Conservation (phyloP, 2,113 vertebrate genomes). For the Hyla sarda region DNA sequence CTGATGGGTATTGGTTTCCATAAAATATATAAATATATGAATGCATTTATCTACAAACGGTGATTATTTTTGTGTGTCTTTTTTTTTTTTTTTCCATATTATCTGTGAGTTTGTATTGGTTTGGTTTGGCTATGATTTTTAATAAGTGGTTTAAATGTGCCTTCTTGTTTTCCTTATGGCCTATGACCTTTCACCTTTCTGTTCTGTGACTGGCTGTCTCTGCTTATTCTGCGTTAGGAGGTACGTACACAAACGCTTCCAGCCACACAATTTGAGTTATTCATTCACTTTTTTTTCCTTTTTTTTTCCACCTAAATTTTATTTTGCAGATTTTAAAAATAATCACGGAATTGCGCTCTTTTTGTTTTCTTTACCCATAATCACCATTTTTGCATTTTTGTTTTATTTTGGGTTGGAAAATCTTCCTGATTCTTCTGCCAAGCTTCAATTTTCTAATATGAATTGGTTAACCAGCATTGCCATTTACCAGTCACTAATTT, state of each 20-base stretch:
- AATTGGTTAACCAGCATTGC: conserved; percentile 9
- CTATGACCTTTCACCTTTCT: conserved; percentile 90
- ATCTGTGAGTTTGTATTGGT: conserved; percentile 78
- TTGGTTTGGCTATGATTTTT: conserved; percentile 77
- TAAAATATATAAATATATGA: conserved; percentile 18
- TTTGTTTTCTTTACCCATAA: conserved; percentile 19
- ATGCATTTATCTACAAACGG: conserved; percentile 63
- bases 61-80: conserved; percentile 71
- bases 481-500: conserved; percentile 46
- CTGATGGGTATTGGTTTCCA: not conserved
- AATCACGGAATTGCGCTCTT: conserved; percentile 48
- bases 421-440: conserved; percentile 45
- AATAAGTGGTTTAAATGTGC: conserved; percentile 81
- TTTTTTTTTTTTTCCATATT: conserved; percentile 68
- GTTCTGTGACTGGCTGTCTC: conserved; percentile 91
- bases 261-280: conserved; percentile 67
- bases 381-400: conserved; percentile 55
- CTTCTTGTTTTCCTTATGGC: conserved; percentile 84
- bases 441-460: conserved; percentile 22
- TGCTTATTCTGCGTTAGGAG: conserved; percentile 91
- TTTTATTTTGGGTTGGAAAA: conserved; percentile 44
- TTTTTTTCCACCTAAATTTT: conserved; percentile 57
- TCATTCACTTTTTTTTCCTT: conserved; percentile 65
- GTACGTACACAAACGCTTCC: conserved; percentile 83
- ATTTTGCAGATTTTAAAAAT: conserved; percentile 42